These are phyloP conservation scores for Avahi laniger DNA, from an alignment of 2,797 vertebrate genomes.

Conservation along the genomic window DNA sequence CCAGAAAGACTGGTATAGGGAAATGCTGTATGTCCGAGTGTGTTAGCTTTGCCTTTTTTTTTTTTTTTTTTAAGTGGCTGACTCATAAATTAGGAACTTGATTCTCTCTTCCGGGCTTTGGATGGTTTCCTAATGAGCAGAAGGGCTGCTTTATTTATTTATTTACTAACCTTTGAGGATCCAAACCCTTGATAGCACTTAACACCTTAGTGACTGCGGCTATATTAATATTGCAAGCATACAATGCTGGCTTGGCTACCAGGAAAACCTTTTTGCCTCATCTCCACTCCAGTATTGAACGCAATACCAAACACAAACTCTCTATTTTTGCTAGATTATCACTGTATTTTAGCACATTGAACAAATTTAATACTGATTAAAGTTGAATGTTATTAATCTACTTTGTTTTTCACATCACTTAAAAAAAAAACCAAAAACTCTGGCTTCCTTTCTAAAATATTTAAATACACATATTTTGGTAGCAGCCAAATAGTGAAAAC, in stretches of 20 bases:
- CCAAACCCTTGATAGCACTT: constrained; percentile 47
- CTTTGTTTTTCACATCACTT: constrained; percentile 73
- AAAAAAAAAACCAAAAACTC: constrained; percentile 30
- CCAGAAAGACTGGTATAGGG: constrained; percentile 35
- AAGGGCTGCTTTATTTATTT: constrained; percentile 66
- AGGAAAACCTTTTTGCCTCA: constrained; percentile 45
- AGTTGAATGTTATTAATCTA: constrained; percentile 56
- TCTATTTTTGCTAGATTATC: constrained; percentile 50
- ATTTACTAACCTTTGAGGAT: constrained; percentile 23
- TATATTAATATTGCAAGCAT: neutral
- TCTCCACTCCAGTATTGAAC: neutral
- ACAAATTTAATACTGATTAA: constrained; percentile 59
- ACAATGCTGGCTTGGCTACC: neutral
- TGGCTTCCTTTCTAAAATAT: constrained; percentile 75
- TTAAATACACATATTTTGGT: constrained; percentile 80
- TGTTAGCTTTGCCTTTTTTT: neutral
- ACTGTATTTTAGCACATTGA: constrained; percentile 49
- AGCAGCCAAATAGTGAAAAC: constrained; percentile 79
- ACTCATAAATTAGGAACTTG: constrained; percentile 68
- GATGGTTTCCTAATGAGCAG: constrained; percentile 60
- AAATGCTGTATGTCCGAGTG: neutral
- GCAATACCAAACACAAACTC: neutral
- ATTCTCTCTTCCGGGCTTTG: constrained; percentile 58
- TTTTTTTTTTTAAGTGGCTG: constrained; percentile 8
- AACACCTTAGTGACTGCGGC: constrained; percentile 40